Evolutionary conservation across 2,797 vertebrate genomes (phyloP).

Genomic region (Anableps anableps): DNA sequence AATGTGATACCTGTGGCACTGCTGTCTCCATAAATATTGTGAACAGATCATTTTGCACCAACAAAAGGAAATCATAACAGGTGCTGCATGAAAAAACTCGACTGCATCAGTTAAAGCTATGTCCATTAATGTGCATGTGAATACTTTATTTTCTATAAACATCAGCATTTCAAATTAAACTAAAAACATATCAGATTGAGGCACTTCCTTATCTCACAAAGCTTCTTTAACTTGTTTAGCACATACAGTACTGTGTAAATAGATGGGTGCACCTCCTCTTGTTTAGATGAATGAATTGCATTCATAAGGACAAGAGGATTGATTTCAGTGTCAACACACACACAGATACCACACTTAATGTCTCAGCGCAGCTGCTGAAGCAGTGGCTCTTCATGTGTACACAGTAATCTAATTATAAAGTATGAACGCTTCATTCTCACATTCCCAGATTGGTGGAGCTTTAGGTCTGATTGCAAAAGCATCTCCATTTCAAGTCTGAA

Average conservation of each 20-base stretch:
- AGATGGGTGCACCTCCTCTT: conserved; percentile 38
- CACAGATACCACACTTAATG: neutral
- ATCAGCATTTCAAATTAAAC: neutral
- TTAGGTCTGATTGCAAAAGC: conserved; percentile 65
- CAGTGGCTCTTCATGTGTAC: neutral
- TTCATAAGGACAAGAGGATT: conserved; percentile 13
- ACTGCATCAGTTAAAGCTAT: neutral
- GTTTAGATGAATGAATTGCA: conserved; percentile 12
- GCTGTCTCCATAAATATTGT: neutral
- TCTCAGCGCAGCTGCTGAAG: conserved; percentile 3
- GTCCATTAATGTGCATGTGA: neutral
- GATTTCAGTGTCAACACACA: conserved; percentile 19
- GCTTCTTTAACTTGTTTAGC: neutral
- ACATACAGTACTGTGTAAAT: conserved; percentile 10
- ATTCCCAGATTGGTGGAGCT: conserved; percentile 35
- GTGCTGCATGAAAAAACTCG: neutral
- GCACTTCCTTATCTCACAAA: neutral
- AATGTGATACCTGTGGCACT: neutral
- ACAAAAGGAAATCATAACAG: neutral
- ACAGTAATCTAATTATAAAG: neutral
- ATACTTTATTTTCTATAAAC: neutral
- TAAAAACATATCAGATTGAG: neutral
- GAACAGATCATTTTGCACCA: neutral
- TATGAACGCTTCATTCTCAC: conserved; percentile 22
- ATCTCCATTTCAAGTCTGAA: conserved; percentile 73